A percentile compares a stretch with the other conserved stretches of the same genome.
phyloP scores from a whole-genome alignment of 2,797 vertebrate species.

The Aulostomus chinensis region DNA sequence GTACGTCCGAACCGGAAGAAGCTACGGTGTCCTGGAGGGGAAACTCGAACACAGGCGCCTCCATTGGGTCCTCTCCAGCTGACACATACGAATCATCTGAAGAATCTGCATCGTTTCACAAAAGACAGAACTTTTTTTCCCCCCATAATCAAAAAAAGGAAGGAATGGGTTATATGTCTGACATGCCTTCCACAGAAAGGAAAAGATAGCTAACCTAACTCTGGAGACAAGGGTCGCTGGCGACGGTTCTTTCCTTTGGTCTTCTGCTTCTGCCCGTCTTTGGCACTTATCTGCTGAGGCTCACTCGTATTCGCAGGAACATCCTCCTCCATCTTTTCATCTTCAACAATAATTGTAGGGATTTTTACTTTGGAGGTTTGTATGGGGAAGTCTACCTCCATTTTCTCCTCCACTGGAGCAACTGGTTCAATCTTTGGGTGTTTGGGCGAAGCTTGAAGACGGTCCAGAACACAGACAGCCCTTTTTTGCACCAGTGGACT shows the following conservation, averaged over 20 bases:
- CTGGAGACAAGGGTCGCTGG: conserved; percentile 89
- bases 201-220: conserved; percentile 81
- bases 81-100: conserved; percentile 97
- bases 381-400: conserved; percentile 71
- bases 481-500: conserved; percentile 79
- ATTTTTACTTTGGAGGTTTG: conserved; percentile 60
- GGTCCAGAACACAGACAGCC: conserved; percentile 52
- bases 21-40: conserved; percentile 86
- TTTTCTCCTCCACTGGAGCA: conserved; percentile 70
- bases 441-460: conserved; percentile 55
- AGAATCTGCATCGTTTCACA: conserved; percentile 83
- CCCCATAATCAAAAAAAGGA: too few relatives aligned
- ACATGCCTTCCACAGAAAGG: too few relatives aligned
- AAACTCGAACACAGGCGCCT: conserved; percentile 93
- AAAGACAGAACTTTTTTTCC: too few relatives aligned
- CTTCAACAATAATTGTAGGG: conserved; percentile 80
- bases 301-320: conserved; percentile 39
- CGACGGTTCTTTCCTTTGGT: conserved; percentile 89
- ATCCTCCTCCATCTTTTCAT: conserved; percentile 72
- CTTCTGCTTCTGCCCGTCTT: conserved; percentile 74
- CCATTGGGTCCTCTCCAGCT: conserved; percentile 93
- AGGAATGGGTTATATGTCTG: too few relatives aligned
- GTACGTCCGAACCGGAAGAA: conserved; percentile 84
- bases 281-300: conserved; percentile 45
- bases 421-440: conserved; percentile 44